Conservation (phyloP, 2,888 invertebrate genomes). For the Morpho achilles region DNA sequence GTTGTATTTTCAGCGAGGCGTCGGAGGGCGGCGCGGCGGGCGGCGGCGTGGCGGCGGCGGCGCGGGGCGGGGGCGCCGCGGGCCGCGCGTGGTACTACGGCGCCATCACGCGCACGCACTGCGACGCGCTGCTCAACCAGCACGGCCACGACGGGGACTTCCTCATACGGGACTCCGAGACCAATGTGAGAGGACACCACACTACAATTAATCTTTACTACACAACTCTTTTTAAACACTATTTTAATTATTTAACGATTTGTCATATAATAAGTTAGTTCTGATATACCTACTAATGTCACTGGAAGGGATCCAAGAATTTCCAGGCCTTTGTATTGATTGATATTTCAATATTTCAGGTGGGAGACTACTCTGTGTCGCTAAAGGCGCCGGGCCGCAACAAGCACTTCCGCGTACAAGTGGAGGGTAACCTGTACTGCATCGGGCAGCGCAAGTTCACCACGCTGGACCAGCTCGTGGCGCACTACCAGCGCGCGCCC, state of each 20-base stretch:
- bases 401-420: constrained; percentile 99
- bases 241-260: no score
- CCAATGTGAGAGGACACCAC: constrained; percentile 91
- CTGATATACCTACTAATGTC: no score
- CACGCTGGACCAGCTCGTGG: constrained; percentile 96
- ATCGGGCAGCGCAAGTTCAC: constrained; percentile 99
- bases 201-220: no score
- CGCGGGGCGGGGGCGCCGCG: constrained; percentile 66
- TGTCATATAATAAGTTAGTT: no score
- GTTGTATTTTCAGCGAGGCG: constrained; percentile 33
- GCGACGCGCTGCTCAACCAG: constrained; percentile 96
- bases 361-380: constrained; percentile 98
- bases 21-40: constrained; percentile 13
- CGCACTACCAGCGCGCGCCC: constrained; percentile 99
- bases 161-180: constrained; percentile 98
- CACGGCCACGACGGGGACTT: constrained; percentile 99
- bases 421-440: constrained; percentile 94
- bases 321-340: no score
- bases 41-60: constrained; percentile 31
- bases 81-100: constrained; percentile 99
- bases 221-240: no score
- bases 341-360: constrained; percentile 77
- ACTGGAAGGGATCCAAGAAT: no score
- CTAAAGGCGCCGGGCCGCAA: constrained; percentile 98
- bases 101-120: constrained; percentile 95